Percentiles rank a stretch among this genome's conserved stretches.
Evolutionary conservation across 2,113 vertebrate genomes (phyloP).

Genomic region (Chaetodon auriga): DNA sequence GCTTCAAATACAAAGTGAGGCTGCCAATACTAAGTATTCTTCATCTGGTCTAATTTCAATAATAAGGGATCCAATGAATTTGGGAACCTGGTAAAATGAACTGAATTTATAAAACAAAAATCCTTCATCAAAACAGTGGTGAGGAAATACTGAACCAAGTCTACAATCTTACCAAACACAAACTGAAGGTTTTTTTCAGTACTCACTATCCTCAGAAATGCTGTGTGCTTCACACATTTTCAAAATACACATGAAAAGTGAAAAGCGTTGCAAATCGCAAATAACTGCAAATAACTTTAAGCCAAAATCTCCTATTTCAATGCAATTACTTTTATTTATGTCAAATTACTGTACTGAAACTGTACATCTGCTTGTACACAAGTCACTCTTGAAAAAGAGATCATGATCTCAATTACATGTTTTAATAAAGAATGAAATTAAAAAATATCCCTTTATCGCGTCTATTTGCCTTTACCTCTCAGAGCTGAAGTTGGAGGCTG

Average conservation of each 20-base stretch:
- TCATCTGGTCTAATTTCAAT: background rate
- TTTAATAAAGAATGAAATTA: background rate
- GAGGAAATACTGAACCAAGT: background rate
- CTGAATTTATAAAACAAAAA: background rate
- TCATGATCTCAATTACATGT: background rate
- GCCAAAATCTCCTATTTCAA: too few species aligned
- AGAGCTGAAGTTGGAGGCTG: conserved; percentile 97
- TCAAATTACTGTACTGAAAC: too few species aligned
- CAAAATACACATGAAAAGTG: too few species aligned
- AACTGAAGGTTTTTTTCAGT: background rate
- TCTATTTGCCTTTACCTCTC: conserved; percentile 86
- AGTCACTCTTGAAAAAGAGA: too few species aligned
- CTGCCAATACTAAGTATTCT: too few species aligned
- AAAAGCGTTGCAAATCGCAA: too few species aligned
- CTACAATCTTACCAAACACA: background rate
- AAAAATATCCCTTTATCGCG: background rate
- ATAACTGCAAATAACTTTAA: background rate
- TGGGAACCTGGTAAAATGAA: background rate
- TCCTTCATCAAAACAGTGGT: background rate
- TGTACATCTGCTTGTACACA: too few species aligned
- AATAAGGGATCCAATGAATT: background rate
- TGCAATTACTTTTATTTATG: too few species aligned
- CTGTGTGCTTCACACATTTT: background rate
- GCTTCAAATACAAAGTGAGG: too few species aligned
- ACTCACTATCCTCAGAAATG: background rate